Evolutionary conservation across 2,888 invertebrate genomes (phyloP).

Genomic region (Chaetoderma sp.): DNA sequence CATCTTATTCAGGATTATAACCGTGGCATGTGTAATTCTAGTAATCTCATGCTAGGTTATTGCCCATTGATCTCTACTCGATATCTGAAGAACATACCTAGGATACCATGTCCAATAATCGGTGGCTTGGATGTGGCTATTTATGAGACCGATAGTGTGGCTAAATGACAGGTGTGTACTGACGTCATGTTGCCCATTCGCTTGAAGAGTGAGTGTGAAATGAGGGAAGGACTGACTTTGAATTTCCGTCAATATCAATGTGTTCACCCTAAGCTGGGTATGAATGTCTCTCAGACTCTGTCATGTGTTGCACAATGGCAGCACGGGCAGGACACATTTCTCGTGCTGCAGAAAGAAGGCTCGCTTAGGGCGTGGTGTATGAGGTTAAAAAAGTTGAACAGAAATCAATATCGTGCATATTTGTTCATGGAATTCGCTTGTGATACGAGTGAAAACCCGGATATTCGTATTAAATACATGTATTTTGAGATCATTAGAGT

Average conservation of each 20-base stretch:
- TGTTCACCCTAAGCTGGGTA: background rate
- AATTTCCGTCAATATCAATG: background rate
- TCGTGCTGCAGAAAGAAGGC: background rate
- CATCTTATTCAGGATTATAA: background rate
- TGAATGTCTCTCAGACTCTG: background rate
- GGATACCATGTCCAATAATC: background rate
- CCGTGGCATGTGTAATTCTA: background rate
- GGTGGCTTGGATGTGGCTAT: slow-evolving; percentile 2
- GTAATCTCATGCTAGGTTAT: background rate
- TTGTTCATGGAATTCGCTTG: slow-evolving; percentile 9
- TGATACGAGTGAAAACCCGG: background rate
- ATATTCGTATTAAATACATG: background rate
- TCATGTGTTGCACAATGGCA: slow-evolving; percentile 1
- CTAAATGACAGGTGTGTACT: background rate
- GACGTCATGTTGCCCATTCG: background rate
- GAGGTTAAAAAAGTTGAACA: background rate
- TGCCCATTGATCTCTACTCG: background rate
- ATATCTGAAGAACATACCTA: background rate
- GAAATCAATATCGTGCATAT: no score
- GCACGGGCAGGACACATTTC: background rate
- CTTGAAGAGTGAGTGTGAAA: slow-evolving; percentile 3
- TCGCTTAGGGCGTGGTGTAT: slow-evolving; percentile 1
- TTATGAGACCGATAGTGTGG: background rate
- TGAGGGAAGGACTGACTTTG: background rate
- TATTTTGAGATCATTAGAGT: background rate